Conservation (phyloP, 2,797 vertebrate species). For the Notoglanidium macrostoma region DNA sequence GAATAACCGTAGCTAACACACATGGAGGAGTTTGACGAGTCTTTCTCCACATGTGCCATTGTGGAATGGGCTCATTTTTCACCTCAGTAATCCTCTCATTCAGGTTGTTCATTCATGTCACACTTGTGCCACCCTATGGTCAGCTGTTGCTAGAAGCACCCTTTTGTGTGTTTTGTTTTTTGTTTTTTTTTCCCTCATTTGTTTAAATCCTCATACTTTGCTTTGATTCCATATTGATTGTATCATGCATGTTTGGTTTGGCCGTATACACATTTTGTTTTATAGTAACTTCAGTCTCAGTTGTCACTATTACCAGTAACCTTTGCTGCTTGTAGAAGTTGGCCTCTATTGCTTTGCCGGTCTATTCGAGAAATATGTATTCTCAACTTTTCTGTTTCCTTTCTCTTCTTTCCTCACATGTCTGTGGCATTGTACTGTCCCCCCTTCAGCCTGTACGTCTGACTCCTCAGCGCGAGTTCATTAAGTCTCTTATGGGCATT, state of each 20-base stretch:
- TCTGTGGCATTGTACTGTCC: not conserved
- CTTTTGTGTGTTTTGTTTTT: not conserved
- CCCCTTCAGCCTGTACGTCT: constrained; percentile 82
- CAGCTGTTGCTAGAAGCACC: constrained; percentile 54
- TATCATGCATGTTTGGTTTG: constrained; percentile 51
- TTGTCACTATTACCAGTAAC: constrained; percentile 16
- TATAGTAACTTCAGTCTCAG: constrained; percentile 11
- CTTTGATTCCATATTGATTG: constrained; percentile 47
- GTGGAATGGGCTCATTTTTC: constrained; percentile 51
- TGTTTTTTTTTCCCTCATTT: constrained; percentile 28
- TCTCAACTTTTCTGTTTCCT: constrained; percentile 4
- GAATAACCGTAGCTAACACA: constrained; percentile 37
- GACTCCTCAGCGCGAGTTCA: constrained; percentile 92
- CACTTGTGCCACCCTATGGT: constrained; percentile 46
- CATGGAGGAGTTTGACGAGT: constrained; percentile 60
- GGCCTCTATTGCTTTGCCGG: not conserved
- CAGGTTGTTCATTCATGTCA: constrained; percentile 49
- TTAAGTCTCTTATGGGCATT: constrained; percentile 93
- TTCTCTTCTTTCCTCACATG: not conserved
- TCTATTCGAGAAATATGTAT: not conserved
- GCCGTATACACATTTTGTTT: constrained; percentile 39
- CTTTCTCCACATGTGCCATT: constrained; percentile 51
- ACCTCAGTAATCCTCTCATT: constrained; percentile 49
- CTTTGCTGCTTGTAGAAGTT: constrained; percentile 1
- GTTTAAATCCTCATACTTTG: constrained; percentile 47